Evolutionary conservation across 2,888 invertebrate genomes (phyloP).

Genomic region (Xylocampa areola): DNA sequence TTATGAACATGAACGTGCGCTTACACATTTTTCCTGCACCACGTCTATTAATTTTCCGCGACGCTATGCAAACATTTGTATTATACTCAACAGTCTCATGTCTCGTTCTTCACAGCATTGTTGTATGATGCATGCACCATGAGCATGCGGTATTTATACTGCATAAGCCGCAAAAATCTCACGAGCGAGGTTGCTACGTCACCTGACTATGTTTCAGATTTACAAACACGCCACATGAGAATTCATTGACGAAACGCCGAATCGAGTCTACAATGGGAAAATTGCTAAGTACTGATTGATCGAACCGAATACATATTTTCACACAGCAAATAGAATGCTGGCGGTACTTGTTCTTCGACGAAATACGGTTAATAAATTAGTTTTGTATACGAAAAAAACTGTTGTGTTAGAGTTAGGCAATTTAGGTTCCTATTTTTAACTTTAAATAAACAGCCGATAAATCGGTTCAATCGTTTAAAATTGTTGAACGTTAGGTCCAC

Average conservation of each 20-base stretch:
- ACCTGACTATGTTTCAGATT: conserved; percentile 58
- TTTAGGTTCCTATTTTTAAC: conserved; percentile 48
- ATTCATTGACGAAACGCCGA: conserved; percentile 66
- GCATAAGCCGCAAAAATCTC: conserved; percentile 51
- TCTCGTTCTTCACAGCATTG: conserved; percentile 38
- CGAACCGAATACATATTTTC: conserved; percentile 60
- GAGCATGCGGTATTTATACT: conserved; percentile 43
- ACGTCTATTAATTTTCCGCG: conserved; percentile 25
- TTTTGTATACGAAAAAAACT: conserved; percentile 30
- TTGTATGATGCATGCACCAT: conserved; percentile 41
- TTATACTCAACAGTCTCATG: conserved; percentile 26
- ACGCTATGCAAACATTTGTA: conserved; percentile 28
- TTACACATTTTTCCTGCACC: conserved; percentile 28
- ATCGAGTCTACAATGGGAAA: conserved; percentile 67
- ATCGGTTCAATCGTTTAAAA: conserved; percentile 38
- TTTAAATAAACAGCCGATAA: conserved; percentile 35
- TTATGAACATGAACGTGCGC: conserved; percentile 16
- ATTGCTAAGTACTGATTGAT: conserved; percentile 61
- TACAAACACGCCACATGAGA: conserved; percentile 61
- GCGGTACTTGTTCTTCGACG: conserved; percentile 29
- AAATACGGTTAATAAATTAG: conserved; percentile 45
- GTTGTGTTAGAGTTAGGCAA: conserved; percentile 47
- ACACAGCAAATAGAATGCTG: conserved; percentile 48
- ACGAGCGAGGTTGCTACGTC: conserved; percentile 48
- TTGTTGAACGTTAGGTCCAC: conserved; percentile 25